phyloP scores from a whole-genome alignment of 64 coral and sea anemone genomes.

The Montipora efflorescens region DNA sequence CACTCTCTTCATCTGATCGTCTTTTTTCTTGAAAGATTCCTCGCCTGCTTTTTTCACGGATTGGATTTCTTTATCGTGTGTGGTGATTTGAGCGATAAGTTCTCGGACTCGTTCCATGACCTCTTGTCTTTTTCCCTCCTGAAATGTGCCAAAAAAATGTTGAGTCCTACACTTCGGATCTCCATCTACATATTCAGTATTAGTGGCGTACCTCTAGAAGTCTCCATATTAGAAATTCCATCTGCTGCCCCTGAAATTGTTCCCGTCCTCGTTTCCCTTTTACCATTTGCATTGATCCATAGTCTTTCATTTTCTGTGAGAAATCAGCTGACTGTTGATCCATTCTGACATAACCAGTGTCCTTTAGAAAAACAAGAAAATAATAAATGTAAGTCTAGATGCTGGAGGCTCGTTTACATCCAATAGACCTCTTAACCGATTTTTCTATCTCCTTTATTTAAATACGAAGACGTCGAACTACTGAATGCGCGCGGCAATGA shows the following conservation, averaged over 20 bases:
- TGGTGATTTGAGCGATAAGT: constrained; percentile 9
- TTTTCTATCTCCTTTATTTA: no score
- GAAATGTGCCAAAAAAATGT: background rate
- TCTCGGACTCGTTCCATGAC: constrained; percentile 63
- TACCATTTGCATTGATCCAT: constrained; percentile 54
- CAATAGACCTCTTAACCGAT: no score
- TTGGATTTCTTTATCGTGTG: constrained; percentile 24
- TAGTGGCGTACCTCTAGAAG: constrained; percentile 69
- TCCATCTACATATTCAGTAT: background rate
- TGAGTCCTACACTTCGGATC: no score
- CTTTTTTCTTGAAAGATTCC: constrained; percentile 67
- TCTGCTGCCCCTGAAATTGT: constrained; percentile 60
- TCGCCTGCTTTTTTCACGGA: constrained; percentile 21
- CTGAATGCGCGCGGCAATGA: no score
- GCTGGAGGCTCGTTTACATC: background rate
- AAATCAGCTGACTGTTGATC: constrained; percentile 54
- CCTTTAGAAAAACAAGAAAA: background rate
- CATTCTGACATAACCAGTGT: constrained; percentile 60
- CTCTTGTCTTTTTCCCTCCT: constrained; percentile 60
- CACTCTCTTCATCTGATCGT: constrained; percentile 34
- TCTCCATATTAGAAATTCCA: constrained; percentile 67
- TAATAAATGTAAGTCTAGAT: background rate
- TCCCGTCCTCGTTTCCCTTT: constrained; percentile 69
- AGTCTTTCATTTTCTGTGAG: constrained; percentile 76
- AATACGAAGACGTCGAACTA: no score